These are phyloP conservation scores for Pseudocheirus occidentalis DNA, from an alignment of 2,797 vertebrate species.

Conservation along the genomic window DNA sequence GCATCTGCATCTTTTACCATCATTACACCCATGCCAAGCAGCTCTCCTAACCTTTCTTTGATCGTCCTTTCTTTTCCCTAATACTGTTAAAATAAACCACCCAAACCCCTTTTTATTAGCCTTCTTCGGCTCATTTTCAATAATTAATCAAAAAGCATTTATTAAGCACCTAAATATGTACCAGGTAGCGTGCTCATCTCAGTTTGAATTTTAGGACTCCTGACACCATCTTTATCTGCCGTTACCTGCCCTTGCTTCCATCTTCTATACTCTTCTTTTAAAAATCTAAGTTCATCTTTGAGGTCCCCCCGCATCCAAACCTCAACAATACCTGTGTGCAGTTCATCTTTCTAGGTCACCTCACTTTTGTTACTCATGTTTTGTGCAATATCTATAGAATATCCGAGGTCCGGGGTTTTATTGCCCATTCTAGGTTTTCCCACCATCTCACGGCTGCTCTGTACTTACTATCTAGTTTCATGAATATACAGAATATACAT, in stretches of 20 bases:
- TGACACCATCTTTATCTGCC: not conserved
- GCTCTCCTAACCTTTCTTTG: not conserved
- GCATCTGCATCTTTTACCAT: not conserved
- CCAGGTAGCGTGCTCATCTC: not conserved
- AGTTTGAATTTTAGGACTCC: not conserved
- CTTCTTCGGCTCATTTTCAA: not conserved
- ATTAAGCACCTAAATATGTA: not conserved
- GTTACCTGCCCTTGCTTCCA: not conserved
- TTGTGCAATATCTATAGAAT: not conserved
- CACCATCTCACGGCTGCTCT: not conserved
- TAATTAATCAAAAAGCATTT: not conserved
- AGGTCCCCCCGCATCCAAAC: not conserved
- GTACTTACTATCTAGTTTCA: not conserved
- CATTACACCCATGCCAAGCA: not conserved
- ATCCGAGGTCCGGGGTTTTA: not conserved
- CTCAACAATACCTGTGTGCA: not conserved
- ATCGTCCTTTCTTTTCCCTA: not conserved
- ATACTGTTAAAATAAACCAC: not conserved
- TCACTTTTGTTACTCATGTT: not conserved
- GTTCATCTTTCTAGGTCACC: not conserved
- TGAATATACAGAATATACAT: not conserved
- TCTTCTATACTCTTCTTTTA: not conserved
- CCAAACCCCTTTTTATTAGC: not conserved
- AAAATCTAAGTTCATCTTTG: not conserved
- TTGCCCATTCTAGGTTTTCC: not conserved